phyloP scores from a whole-genome alignment of 2,888 invertebrate species.

The Ophion obscuratus region DNA sequence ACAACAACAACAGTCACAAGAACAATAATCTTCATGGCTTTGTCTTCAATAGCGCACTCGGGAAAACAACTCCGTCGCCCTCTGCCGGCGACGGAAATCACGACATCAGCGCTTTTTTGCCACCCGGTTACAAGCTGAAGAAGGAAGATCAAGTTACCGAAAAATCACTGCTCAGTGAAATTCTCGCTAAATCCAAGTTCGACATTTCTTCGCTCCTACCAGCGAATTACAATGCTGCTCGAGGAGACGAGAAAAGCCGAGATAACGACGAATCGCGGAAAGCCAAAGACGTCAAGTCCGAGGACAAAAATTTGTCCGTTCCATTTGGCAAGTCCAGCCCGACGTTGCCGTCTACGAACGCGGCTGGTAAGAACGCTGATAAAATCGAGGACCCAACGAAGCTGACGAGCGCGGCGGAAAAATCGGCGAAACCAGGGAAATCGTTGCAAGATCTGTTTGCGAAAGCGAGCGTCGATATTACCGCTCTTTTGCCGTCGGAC shows the following conservation, averaged over 20 bases:
- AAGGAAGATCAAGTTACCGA: slow-evolving; percentile 82
- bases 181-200: slow-evolving; percentile 79
- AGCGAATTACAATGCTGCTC: slow-evolving; percentile 86
- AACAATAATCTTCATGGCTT: slow-evolving; percentile 42
- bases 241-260: slow-evolving; percentile 42
- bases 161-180: slow-evolving; percentile 79
- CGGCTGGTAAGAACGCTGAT: slow-evolving; percentile 84
- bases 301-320: slow-evolving; percentile 59
- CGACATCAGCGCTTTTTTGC: slow-evolving; percentile 88
- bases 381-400: slow-evolving; percentile 20
- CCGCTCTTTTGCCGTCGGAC: slow-evolving; percentile 85
- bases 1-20: slow-evolving; percentile 39
- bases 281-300: slow-evolving; percentile 21
- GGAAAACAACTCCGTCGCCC: slow-evolving; percentile 31
- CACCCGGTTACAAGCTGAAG: slow-evolving; percentile 87
- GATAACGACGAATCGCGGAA: slow-evolving; percentile 43
- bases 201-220: slow-evolving; percentile 88
- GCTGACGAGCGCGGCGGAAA: slow-evolving; percentile 24
- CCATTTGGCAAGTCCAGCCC: slow-evolving; percentile 79
- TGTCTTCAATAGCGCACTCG: slow-evolving; percentile 12
- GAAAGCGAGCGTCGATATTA: slow-evolving; percentile 82
- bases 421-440: slow-evolving; percentile 68
- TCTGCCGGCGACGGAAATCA: slow-evolving; percentile 65
- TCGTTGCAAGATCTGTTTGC: slow-evolving; percentile 80
- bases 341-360: slow-evolving; percentile 84